phyloP scores from a whole-genome alignment of 2,113 vertebrate genomes.

The Hystrix cristata region DNA sequence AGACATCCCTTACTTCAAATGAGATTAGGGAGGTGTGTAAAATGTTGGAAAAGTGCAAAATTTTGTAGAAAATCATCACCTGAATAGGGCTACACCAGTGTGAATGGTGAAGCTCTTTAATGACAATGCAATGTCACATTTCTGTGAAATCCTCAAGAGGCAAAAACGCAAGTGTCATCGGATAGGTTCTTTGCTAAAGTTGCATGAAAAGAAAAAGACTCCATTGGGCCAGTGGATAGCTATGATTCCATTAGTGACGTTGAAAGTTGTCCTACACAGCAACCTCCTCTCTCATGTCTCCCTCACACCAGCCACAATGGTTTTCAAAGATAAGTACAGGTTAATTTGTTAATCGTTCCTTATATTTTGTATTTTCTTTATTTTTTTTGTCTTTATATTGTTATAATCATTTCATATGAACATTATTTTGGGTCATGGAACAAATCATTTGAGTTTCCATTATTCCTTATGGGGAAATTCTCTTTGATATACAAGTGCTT shows the following conservation, averaged over 20 bases:
- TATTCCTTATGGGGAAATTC: neutral
- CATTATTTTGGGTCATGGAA: neutral
- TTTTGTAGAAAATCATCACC: neutral
- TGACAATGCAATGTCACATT: neutral
- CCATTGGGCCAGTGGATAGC: neutral
- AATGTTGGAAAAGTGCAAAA: neutral
- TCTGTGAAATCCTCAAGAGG: neutral
- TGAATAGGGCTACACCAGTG: neutral
- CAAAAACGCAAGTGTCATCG: neutral
- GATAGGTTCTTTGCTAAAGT: neutral
- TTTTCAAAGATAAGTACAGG: neutral
- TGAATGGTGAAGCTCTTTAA: neutral
- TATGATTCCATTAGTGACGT: neutral
- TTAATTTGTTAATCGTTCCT: neutral
- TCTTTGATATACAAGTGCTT: neutral
- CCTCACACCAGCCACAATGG: neutral
- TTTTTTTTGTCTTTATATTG: neutral
- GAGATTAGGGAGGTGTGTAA: neutral
- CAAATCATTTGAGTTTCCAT: neutral
- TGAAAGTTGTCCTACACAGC: neutral
- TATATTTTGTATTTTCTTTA: neutral
- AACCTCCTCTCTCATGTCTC: neutral
- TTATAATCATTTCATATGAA: neutral
- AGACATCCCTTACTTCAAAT: neutral
- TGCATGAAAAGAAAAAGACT: neutral